These are phyloP conservation scores for Anisognathus igniventris DNA, from an alignment of 2,797 vertebrate genomes.

Conservation along the genomic window DNA sequence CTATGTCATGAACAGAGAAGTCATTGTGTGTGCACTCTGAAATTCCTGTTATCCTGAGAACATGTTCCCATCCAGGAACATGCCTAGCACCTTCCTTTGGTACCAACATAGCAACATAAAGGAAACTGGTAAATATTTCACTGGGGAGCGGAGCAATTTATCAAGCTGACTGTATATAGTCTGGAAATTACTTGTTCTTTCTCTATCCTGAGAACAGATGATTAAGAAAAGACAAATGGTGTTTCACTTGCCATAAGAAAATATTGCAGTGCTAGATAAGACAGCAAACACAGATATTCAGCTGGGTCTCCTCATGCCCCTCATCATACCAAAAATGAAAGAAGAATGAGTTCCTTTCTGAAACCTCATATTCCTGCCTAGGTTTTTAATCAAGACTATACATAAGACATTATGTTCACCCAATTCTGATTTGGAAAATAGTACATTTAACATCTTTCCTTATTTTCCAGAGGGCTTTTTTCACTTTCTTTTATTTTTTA, in stretches of 20 bases:
- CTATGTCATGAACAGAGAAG: background rate
- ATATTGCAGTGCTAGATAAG: background rate
- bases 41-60: background rate
- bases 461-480: background rate
- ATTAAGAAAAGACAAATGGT: conserved; percentile 11
- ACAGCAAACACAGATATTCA: background rate
- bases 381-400: background rate
- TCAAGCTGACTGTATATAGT: background rate
- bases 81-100: background rate
- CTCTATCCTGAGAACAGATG: background rate
- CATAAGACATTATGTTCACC: background rate
- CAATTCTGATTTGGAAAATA: background rate
- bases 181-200: background rate
- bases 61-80: background rate
- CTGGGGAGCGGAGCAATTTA: background rate
- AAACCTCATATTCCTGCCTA: background rate
- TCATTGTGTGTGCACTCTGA: background rate
- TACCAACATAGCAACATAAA: background rate
- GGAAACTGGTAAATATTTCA: background rate
- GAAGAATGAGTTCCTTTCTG: background rate
- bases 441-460: background rate
- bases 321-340: conserved; percentile 3
- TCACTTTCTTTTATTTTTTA: background rate
- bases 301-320: background rate
- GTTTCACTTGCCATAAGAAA: background rate